Percentiles rank a stretch among this genome's conserved stretches.
These are phyloP conservation scores for Pseudolycoriella hygida DNA, from an alignment of 2,888 invertebrate species.

Conservation along the genomic window DNA sequence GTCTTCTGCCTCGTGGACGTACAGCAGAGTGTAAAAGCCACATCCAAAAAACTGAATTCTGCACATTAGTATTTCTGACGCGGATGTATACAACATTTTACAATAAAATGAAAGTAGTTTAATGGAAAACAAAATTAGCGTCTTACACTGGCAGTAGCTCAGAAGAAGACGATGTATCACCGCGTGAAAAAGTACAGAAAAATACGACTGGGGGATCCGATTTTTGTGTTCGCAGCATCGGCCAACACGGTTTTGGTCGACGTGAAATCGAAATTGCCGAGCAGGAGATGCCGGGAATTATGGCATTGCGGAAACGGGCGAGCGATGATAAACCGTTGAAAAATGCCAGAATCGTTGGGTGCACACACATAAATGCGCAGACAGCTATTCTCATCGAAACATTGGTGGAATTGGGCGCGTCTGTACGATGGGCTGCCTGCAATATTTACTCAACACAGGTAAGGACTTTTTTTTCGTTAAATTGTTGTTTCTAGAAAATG, in stretches of 20 bases:
- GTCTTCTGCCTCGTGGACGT: too few species aligned
- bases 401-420: constrained; percentile 70
- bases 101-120: too few species aligned
- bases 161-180: constrained; percentile 85
- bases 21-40: too few species aligned
- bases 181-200: constrained; percentile 81
- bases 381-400: constrained; percentile 92
- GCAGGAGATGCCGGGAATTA: constrained; percentile 97
- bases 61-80: too few species aligned
- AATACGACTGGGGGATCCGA: constrained; percentile 70
- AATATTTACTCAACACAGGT: constrained; percentile 95
- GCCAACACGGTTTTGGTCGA: constrained; percentile 83
- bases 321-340: constrained; percentile 86
- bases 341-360: constrained; percentile 92
- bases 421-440: constrained; percentile 91
- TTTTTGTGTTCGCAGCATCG: constrained; percentile 88
- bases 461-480: constrained; percentile 2
- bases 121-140: constrained; percentile 18
- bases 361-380: constrained; percentile 97
- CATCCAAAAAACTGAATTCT: too few species aligned
- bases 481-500: constrained; percentile 6
- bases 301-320: constrained; percentile 82
- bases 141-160: constrained; percentile 58
- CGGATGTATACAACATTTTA: too few species aligned
- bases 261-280: constrained; percentile 97